Conservation (phyloP, 2,113 vertebrate genomes). For the Eudyptes chrysolophus region DNA sequence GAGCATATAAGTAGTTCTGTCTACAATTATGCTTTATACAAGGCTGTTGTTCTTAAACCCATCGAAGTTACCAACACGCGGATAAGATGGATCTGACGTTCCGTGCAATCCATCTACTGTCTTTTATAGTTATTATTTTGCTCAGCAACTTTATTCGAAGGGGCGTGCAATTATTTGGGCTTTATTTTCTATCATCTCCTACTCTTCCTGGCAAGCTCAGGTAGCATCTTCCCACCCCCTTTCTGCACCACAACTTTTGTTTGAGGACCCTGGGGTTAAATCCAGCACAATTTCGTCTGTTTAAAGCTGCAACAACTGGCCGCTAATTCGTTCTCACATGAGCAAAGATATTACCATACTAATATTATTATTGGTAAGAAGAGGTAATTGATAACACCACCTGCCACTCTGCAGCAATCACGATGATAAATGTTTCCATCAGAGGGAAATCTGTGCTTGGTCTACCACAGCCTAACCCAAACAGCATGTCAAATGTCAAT, state of each 20-base stretch:
- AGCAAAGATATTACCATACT: conserved; percentile 81
- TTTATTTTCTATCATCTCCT: conserved; percentile 12
- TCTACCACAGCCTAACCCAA: conserved; percentile 75
- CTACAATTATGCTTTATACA: not conserved
- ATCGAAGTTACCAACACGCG: not conserved
- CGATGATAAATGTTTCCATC: conserved; percentile 85
- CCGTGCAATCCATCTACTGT: not conserved
- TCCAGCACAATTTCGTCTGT: conserved; percentile 16
- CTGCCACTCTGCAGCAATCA: conserved; percentile 82
- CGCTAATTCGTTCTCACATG: conserved; percentile 71
- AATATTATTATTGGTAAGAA: conserved; percentile 85
- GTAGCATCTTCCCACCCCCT: not conserved
- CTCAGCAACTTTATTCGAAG: conserved; percentile 13
- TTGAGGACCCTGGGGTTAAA: conserved; percentile 56
- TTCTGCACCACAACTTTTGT: conserved; percentile 42
- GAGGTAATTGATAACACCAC: conserved; percentile 83
- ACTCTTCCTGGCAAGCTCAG: not conserved
- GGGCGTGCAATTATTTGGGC: not conserved
- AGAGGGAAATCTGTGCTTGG: conserved; percentile 78
- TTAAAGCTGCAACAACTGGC: conserved; percentile 59
- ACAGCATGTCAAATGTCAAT: conserved; percentile 82
- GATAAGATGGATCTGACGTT: not conserved
- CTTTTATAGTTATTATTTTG: not conserved
- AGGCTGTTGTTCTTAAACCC: not conserved
- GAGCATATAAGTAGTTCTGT: not conserved